These are phyloP conservation scores for Diaphora mendica DNA, from an alignment of 2,888 invertebrate genomes.

Conservation along the genomic window DNA sequence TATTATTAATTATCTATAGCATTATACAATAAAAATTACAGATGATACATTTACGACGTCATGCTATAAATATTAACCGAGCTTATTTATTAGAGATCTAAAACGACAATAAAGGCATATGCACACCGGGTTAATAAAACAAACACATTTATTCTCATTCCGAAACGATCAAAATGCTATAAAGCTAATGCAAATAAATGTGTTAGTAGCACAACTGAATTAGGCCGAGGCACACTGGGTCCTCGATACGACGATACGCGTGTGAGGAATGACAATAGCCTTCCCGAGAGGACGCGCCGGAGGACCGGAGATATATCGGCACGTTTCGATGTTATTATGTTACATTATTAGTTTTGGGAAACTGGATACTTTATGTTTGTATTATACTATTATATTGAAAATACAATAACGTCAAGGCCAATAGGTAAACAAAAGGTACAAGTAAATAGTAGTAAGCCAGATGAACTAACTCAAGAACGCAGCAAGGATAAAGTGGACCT, in stretches of 20 bases:
- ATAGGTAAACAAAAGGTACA: neutral
- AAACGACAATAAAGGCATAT: neutral
- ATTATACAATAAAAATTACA: no score
- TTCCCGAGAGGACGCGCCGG: neutral
- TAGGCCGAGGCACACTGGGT: conserved; percentile 18
- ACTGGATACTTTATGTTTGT: neutral
- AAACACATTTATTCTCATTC: conserved; percentile 6
- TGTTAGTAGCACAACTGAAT: conserved; percentile 41
- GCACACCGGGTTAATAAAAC: conserved; percentile 1
- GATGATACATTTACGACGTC: no score
- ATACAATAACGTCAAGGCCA: neutral
- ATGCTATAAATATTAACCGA: neutral
- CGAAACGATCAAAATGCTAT: conserved; percentile 21
- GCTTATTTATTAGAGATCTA: no score
- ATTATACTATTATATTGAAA: neutral
- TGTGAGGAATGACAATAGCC: conserved; percentile 13
- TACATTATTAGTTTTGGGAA: neutral
- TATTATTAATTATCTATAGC: no score
- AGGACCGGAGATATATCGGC: neutral
- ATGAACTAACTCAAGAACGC: no score
- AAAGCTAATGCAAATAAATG: conserved; percentile 49
- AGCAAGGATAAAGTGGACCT: no score
- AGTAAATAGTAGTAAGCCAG: no score
- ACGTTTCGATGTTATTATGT: conserved; percentile 9
- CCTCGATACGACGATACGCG: neutral